These are phyloP conservation scores for Gymnocheta viridis DNA, from an alignment of 2,888 invertebrate species.

Conservation along the genomic window DNA sequence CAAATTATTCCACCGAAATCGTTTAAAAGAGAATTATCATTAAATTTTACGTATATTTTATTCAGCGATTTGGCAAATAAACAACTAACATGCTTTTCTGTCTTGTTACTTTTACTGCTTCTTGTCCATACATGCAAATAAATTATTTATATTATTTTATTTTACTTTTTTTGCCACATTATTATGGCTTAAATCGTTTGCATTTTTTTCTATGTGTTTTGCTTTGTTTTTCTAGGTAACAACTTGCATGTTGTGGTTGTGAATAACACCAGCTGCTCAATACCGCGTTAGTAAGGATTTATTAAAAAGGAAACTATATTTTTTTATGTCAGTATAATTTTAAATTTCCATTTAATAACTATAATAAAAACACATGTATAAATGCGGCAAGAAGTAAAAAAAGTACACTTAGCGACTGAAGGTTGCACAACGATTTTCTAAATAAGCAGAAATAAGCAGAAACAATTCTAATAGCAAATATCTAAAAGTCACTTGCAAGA, in stretches of 20 bases:
- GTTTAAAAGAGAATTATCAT: slow-evolving; percentile 52
- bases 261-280: slow-evolving; percentile 63
- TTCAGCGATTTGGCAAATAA: slow-evolving; percentile 35
- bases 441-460: too few relatives aligned
- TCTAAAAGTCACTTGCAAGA: too few relatives aligned
- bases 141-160: slow-evolving; percentile 51
- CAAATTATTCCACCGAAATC: slow-evolving; percentile 43
- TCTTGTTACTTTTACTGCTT: slow-evolving; percentile 3
- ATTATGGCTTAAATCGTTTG: slow-evolving; percentile 6
- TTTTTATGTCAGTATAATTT: slow-evolving; percentile 58
- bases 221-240: neutral
- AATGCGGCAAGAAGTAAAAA: neutral
- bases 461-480: too few relatives aligned
- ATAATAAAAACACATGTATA: neutral
- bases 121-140: slow-evolving; percentile 33
- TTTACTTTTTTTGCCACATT: slow-evolving; percentile 10
- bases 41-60: neutral
- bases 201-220: neutral
- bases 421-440: too few relatives aligned
- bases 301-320: slow-evolving; percentile 26
- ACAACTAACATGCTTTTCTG: slow-evolving; percentile 21
- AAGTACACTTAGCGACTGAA: neutral
- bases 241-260: slow-evolving; percentile 57
- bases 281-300: slow-evolving; percentile 30
- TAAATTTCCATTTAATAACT: slow-evolving; percentile 28